Evolutionary conservation across 2,888 invertebrate species (phyloP).

Genomic region (Scaeva pyrastri): DNA sequence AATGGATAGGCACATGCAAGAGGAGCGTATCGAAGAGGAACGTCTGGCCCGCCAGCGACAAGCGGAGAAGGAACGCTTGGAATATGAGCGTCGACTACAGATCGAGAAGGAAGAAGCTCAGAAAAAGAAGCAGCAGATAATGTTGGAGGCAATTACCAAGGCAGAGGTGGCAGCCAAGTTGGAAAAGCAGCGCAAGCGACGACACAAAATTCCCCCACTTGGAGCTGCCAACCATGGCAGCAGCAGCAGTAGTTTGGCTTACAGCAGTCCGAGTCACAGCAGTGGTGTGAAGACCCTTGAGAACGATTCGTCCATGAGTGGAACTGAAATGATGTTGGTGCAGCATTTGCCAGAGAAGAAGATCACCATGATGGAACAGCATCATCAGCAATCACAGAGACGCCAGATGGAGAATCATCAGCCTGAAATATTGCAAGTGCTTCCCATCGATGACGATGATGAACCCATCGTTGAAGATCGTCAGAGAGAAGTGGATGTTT

Average conservation of each 20-base stretch:
- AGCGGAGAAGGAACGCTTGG: constrained; percentile 88
- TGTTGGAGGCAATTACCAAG: constrained; percentile 91
- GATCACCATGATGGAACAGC: constrained; percentile 37
- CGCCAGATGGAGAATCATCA: constrained; percentile 52
- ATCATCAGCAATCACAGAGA: not conserved
- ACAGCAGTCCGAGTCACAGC: constrained; percentile 45
- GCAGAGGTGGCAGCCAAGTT: constrained; percentile 90
- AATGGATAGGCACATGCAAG: constrained; percentile 88
- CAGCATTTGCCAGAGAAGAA: constrained; percentile 52
- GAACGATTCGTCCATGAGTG: constrained; percentile 49
- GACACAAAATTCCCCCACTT: constrained; percentile 78
- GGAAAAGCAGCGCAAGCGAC: constrained; percentile 86
- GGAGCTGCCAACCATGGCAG: constrained; percentile 57
- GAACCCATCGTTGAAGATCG: constrained; percentile 64
- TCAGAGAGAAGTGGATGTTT: constrained; percentile 25
- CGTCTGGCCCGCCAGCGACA: constrained; percentile 90
- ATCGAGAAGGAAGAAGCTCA: constrained; percentile 90
- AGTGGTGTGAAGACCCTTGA: constrained; percentile 42
- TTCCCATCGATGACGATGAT: constrained; percentile 78
- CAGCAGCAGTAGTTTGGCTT: constrained; percentile 55
- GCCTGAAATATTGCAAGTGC: constrained; percentile 77
- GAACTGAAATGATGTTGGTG: constrained; percentile 46
- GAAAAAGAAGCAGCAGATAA: constrained; percentile 89
- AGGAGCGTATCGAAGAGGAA: constrained; percentile 93
- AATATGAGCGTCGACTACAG: constrained; percentile 88